Conservation (phyloP, 2,797 vertebrate species). For the Macroramphosus scolopax region DNA sequence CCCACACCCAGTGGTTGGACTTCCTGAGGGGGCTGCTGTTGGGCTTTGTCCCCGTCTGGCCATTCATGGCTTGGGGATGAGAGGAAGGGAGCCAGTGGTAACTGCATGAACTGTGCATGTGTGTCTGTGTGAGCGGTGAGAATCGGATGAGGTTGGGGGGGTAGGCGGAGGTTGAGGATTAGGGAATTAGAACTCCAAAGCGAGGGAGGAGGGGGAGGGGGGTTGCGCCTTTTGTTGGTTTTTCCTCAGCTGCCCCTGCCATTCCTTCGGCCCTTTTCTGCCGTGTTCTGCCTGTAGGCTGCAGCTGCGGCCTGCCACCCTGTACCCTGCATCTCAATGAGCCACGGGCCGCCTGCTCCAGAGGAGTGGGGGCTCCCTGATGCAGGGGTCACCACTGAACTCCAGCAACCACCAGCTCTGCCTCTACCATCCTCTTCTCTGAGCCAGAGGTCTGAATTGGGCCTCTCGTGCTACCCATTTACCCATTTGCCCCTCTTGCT, state of each 20-base stretch:
- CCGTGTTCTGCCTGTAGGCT: slow-evolving; percentile 77
- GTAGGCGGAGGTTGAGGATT: slow-evolving; percentile 79
- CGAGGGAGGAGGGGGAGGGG: slow-evolving; percentile 61
- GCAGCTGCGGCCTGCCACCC: slow-evolving; percentile 84
- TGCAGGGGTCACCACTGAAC: slow-evolving; percentile 74
- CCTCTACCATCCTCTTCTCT: slow-evolving; percentile 13
- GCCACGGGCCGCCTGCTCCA: slow-evolving; percentile 62
- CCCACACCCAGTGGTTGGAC: slow-evolving; percentile 72
- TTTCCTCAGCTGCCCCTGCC: slow-evolving; percentile 78
- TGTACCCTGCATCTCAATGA: slow-evolving; percentile 88
- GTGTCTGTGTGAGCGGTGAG: slow-evolving; percentile 54
- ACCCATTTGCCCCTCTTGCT: slow-evolving; percentile 37
- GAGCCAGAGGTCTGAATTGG: slow-evolving; percentile 21
- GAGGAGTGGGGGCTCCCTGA: slow-evolving; percentile 72
- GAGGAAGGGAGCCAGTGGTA: slow-evolving; percentile 71
- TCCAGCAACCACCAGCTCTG: slow-evolving; percentile 47
- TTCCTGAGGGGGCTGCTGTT: slow-evolving; percentile 78
- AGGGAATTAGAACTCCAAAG: slow-evolving; percentile 81
- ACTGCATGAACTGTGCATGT: slow-evolving; percentile 67
- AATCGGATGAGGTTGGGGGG: slow-evolving; percentile 66
- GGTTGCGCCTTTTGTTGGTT: slow-evolving; percentile 80
- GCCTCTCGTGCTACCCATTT: slow-evolving; percentile 24
- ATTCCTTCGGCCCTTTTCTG: slow-evolving; percentile 78
- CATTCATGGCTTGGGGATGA: slow-evolving; percentile 74
- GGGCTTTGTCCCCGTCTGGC: slow-evolving; percentile 73